phyloP scores from a whole-genome alignment of 1,140 invertebrate species.

The Drosophila kepulauana region DNA sequence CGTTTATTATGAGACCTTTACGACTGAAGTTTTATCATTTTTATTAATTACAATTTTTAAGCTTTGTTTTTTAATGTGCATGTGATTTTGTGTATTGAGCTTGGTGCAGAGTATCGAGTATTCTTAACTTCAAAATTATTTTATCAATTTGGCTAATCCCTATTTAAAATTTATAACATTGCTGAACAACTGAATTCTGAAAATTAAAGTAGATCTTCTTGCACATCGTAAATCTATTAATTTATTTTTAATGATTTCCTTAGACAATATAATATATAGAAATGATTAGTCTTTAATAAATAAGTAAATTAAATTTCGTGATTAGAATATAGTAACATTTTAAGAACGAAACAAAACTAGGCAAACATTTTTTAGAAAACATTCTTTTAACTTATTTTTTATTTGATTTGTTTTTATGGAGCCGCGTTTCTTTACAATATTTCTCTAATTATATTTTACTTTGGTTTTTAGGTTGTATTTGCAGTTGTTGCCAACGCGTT shows the following conservation, averaged over 20 bases:
- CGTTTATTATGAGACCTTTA: neutral
- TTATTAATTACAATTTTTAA: neutral
- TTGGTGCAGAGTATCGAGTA: too few relatives aligned
- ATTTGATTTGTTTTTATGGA: slow-evolving; percentile 10
- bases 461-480: slow-evolving; percentile 80
- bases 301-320: neutral
- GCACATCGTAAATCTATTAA: too few relatives aligned
- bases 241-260: too few relatives aligned
- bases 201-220: neutral
- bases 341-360: neutral
- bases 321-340: neutral
- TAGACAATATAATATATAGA: neutral
- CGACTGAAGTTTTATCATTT: neutral
- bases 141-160: neutral
- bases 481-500: slow-evolving; percentile 88
- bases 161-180: neutral
- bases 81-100: neutral
- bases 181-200: neutral
- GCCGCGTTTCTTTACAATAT: slow-evolving; percentile 6
- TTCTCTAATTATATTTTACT: slow-evolving; percentile 60
- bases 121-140: neutral
- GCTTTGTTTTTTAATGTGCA: neutral
- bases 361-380: too few relatives aligned
- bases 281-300: neutral
- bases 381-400: neutral